Evolutionary conservation across 53 echinoderm and acorn worm genomes (phyloP).

Genomic region (Glandiceps talaboti): DNA sequence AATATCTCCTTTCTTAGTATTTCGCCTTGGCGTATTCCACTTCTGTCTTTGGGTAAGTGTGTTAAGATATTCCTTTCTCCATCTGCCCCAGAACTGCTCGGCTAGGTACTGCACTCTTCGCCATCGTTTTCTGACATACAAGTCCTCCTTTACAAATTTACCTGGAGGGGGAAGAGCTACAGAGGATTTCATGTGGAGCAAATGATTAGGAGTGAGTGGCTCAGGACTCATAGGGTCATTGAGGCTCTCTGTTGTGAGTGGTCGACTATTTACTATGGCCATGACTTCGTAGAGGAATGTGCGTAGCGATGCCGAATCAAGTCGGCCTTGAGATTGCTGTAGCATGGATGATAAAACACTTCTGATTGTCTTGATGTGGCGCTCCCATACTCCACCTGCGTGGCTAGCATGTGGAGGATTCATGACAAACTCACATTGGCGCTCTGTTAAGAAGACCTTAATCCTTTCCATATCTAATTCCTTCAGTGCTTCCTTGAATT

Average conservation of each 20-base stretch:
- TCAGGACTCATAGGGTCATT: conserved; percentile 9
- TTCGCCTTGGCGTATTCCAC: conserved; percentile 25
- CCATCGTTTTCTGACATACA: conserved; percentile 38
- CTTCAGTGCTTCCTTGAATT: conserved; percentile 17
- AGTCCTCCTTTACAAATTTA: conserved; percentile 15
- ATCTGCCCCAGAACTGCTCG: conserved; percentile 41
- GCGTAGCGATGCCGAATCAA: conserved; percentile 37
- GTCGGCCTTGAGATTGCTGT: conserved; percentile 23
- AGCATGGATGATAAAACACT: conserved; percentile 31
- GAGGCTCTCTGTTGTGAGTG: conserved; percentile 26
- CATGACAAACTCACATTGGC: conserved; percentile 36
- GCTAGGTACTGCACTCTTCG: conserved; percentile 29
- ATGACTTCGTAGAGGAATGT: conserved; percentile 33
- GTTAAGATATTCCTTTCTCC: conserved; percentile 47
- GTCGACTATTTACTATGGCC: conserved; percentile 27
- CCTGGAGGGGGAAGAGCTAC: conserved; percentile 31
- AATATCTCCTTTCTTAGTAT: conserved; percentile 26
- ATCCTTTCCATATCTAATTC: conserved; percentile 19
- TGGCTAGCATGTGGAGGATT: no score
- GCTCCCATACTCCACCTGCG: conserved; percentile 60
- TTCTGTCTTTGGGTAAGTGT: conserved; percentile 31
- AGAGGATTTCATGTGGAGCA: conserved; percentile 42
- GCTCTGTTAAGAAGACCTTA: conserved; percentile 23
- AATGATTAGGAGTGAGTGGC: conserved; percentile 38
- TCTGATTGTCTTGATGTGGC: no score